Evolutionary conservation across 1,140 invertebrate species (phyloP), one percentile per base, ranked within the genome.

Genomic region (Leptinotarsa undecemlineata): DNA sequence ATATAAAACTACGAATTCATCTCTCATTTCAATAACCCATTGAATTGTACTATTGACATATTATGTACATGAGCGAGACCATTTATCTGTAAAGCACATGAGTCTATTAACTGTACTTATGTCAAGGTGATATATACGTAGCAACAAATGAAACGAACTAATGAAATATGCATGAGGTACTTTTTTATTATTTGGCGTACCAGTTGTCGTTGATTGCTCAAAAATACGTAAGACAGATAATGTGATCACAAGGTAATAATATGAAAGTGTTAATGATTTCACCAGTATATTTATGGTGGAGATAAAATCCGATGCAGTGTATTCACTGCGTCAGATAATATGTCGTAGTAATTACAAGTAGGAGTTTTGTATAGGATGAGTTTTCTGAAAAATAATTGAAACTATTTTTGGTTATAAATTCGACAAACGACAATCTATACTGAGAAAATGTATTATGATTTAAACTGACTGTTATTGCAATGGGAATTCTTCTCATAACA

Each of bases 221-320:
- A 57, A 57, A 57, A 57, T 57, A 57, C 51, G n/a, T 57, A 57
- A 57, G 51, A 57, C 17, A 57, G 51, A 57, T 57, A 57, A 57
- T 19, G 51, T 19, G 51, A 57, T 42, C 51, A 57, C 51, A 57
- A 57, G 51, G 51, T 57, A 57, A 57, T 19, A 15, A 17, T 17
- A 17, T 57, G 51, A 57, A 57, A 57, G 15, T 57, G n/a, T 19
- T 19, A 57, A 57, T 57, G 51, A 57, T 57, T 19, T 57, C 51
- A 57, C 51, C 51, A 19, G n/a, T 17, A 57, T 57, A 57, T 57
- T 17, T 57, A 57, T 11, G 33, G 33, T 42, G 8, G 8, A 42
- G 33, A 42, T 42, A 42, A 42, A 42, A 42, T 8, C 8, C 33
- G 2, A 11, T 11, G 33, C 33, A 42, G 33, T 42, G 11, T 42